Evolutionary conservation across 2,113 vertebrate species (phyloP).

Genomic region (Bambusicola thoracicus): DNA sequence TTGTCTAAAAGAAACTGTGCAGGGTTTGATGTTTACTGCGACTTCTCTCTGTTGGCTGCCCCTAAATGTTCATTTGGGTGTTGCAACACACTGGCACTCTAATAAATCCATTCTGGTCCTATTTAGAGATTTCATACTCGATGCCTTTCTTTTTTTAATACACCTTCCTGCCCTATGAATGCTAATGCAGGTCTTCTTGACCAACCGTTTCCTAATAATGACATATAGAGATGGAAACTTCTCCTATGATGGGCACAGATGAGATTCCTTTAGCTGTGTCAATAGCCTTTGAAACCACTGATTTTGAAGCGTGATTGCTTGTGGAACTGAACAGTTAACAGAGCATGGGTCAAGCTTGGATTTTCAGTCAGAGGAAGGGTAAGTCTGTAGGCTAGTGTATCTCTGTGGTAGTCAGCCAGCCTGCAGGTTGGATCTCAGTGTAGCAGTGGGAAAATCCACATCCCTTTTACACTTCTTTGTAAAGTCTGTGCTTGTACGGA

Average conservation of each 20-base stretch:
- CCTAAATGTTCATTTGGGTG: neutral
- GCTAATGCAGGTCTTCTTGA: neutral
- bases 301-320: neutral
- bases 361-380: neutral
- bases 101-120: neutral
- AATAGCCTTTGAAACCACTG: neutral
- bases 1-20: neutral
- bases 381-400: neutral
- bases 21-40: neutral
- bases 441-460: neutral
- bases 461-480: neutral
- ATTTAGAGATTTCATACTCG: neutral
- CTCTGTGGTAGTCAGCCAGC: neutral
- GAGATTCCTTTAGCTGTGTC: neutral
- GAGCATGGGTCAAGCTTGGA: neutral
- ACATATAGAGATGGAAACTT: neutral
- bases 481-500: neutral
- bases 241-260: neutral
- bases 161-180: neutral
- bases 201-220: neutral
- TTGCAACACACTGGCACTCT: neutral
- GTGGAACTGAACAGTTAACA: neutral
- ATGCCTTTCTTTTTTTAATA: neutral
- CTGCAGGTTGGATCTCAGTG: neutral
- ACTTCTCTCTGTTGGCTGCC: neutral